Evolutionary conservation across 2,888 invertebrate species (phyloP).

Genomic region (Napeogenes sylphis): DNA sequence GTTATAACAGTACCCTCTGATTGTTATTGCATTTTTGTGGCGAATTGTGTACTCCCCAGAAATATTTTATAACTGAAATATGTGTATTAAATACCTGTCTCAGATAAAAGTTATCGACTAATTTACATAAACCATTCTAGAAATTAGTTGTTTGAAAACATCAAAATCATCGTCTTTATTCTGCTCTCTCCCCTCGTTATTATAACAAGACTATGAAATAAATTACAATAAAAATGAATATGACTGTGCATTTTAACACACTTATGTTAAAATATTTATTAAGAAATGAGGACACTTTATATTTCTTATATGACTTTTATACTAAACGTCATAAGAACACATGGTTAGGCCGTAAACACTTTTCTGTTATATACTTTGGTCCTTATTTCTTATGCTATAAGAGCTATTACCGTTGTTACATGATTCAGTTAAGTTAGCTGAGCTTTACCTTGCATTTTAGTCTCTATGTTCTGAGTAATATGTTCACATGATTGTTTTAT

Average conservation of each 20-base stretch:
- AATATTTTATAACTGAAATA: background rate
- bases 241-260: background rate
- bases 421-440: background rate
- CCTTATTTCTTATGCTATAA: background rate
- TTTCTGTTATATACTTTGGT: conserved; percentile 9
- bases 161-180: no score
- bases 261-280: conserved; percentile 2
- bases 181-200: background rate
- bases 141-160: no score
- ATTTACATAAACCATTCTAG: no score
- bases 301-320: conserved; percentile 14
- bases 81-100: background rate
- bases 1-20: background rate
- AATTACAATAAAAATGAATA: background rate
- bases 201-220: background rate
- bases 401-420: background rate
- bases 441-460: background rate
- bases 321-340: conserved; percentile 14
- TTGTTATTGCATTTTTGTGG: conserved; percentile 5
- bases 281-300: conserved; percentile 14
- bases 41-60: background rate
- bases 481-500: background rate
- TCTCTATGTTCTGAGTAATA: background rate
- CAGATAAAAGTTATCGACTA: background rate
- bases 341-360: conserved; percentile 9